Base-by-base conservation (phyloP, 2,797 vertebrate genomes). In the Delichon dasypus region DNA sequence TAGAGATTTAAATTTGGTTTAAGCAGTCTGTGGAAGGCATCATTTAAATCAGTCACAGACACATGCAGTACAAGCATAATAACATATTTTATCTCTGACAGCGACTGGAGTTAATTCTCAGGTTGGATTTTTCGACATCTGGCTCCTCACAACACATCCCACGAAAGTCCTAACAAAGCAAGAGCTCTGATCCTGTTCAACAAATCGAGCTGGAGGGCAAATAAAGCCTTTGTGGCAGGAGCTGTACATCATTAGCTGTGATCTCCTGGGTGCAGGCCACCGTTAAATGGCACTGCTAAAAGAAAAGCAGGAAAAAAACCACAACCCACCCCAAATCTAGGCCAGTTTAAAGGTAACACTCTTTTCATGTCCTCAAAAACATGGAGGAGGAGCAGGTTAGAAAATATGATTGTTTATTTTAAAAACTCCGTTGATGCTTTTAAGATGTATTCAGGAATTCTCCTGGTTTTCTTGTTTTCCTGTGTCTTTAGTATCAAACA, bases 31-130 rank as follows among this genome's bases (percentile, higher is more conserved):
- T 77, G 55, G 47, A 89, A 92, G 44, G 65, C 36, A 30, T 71
- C 61, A 58, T 65, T 94, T 84, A 83, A 92, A 89, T 88, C 73
- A 85, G 54, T 22, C 54, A 23, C 23, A 89, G 75, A 58, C 62
- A 45, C 50, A 61, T 0, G 5, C 74, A 82, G 19, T 16, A 45
- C 53, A 40, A 53, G 40, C n/a, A 30, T 64, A 89, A 79, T 32
- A 67, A 71, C 44, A 29, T 36, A 26, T 85, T 79, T 79, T 44
- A 61, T 71, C 61, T 58, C 55, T 73, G 75, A 51, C 61, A 30
- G 57, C 1, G n/a, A 19, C 75, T 80, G 75, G 21, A 78, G 27
- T 80, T 72, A 57, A 75, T 85, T 60, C 70, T 88, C 67, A 82
- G 64, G 54, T 58, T 83, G 74, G 67, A 27, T 54, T 81, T 91